Base-by-base conservation (phyloP, 2,113 vertebrate species). In the Eptesicus fuscus region DNA sequence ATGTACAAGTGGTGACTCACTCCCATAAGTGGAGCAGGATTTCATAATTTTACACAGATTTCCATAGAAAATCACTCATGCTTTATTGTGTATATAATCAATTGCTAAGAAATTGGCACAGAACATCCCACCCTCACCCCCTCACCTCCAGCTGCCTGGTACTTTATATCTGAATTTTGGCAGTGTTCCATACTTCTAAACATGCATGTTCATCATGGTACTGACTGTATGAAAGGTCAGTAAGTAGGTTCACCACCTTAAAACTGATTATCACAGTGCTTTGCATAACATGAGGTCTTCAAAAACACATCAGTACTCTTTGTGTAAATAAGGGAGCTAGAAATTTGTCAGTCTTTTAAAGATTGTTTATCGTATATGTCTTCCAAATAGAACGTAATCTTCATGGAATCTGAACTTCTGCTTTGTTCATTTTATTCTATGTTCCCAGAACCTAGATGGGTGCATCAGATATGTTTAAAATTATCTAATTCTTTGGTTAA, bases 21-120 rank as follows among this genome's bases (percentile, higher is more conserved):
- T 78, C 17, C 25, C 23, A 16, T 51, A 44, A 74, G n/a, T n/a
- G 32, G 44, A 40, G 35, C 28, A 71, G 40, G 37, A 71, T 88
- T 85, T 78, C 53, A 79, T 65, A 91, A 59, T 85, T 78, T 82
- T 83, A 82, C 40, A 83, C 90, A 88, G 37, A 79, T 83, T 93
- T 93, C 25, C 74, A n/a, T 25, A 77, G 47, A 76, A 91, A 83
- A 88, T 86, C 82, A 89, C 37, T 78, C 13, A 35, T 30, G 30
- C 69, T 85, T 97, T 87, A 49, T 71, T 88, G 51, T 56, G 20
- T 82, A 9, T 56, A 9, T 78, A 85, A 77, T 37, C 40, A 78
- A 47, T 92, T 73, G 59, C 40, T 91, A 2, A 83, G 44, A 92
- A 70, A 70, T 69, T 93, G 42, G 42, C 25, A 90, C n/a, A 28